Percentiles rank a stretch among this genome's conserved stretches.
Conservation (phyloP, 2,888 invertebrate species). For the Drosophila formosana region DNA sequence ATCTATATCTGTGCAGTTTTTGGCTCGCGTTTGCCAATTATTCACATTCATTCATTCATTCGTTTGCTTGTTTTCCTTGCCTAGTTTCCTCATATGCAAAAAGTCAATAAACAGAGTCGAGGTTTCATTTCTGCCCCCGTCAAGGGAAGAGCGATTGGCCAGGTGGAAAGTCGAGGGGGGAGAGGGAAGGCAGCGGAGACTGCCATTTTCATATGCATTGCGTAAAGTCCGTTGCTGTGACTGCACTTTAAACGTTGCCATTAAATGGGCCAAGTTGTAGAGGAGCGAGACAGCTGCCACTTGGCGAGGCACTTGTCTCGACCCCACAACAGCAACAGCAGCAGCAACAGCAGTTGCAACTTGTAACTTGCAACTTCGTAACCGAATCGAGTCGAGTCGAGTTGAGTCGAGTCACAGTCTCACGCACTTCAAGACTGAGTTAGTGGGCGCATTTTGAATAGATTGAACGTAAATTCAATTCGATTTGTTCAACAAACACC, state of each 20-base stretch:
- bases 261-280: constrained; percentile 14
- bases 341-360: neutral
- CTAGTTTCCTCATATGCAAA: constrained; percentile 54
- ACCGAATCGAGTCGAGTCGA: neutral
- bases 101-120: constrained; percentile 29
- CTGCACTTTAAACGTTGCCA: constrained; percentile 20
- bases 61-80: constrained; percentile 39
- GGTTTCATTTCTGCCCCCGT: neutral
- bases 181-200: neutral
- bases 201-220: constrained; percentile 51
- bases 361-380: constrained; percentile 8
- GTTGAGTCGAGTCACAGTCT: constrained; percentile 1
- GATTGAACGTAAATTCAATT: constrained; percentile 51
- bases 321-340: constrained; percentile 5
- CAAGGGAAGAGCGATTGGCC: neutral
- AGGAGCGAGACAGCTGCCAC: constrained; percentile 5
- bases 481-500: constrained; percentile 28
- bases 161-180: neutral
- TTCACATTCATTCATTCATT: constrained; percentile 41
- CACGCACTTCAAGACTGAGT: constrained; percentile 18
- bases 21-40: constrained; percentile 58
- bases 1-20: constrained; percentile 49
- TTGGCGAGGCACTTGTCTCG: constrained; percentile 7
- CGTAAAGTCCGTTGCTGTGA: constrained; percentile 31
- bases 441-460: constrained; percentile 30